These are phyloP conservation scores for Dolomedes plantarius DNA, from an alignment of 2,888 invertebrate species.

Conservation along the genomic window DNA sequence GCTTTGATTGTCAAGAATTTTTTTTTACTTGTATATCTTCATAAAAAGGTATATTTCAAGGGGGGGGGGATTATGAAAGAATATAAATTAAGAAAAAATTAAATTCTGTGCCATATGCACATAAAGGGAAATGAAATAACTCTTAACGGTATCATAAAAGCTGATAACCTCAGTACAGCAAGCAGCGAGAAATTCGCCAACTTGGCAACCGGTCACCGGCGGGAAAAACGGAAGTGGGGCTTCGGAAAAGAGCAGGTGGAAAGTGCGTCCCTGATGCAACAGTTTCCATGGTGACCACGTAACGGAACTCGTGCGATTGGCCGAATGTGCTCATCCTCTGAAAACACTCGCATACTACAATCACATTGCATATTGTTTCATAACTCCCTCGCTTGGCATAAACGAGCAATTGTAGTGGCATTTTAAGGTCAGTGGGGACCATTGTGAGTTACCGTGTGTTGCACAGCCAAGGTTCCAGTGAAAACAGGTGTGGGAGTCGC, in stretches of 20 bases:
- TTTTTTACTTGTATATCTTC: too few species aligned
- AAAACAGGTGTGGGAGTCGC: neutral
- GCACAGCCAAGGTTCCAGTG: neutral
- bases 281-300: neutral
- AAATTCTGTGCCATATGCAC: too few species aligned
- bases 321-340: slow-evolving; percentile 1
- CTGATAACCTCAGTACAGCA: too few species aligned
- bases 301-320: neutral
- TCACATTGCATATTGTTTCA: neutral
- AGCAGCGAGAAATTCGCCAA: neutral
- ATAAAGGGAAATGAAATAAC: too few species aligned
- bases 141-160: too few species aligned
- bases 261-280: slow-evolving; percentile 5
- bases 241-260: slow-evolving; percentile 11
- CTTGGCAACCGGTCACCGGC: neutral
- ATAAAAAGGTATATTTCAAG: too few species aligned
- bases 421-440: slow-evolving; percentile 2
- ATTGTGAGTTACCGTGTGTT: neutral
- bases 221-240: slow-evolving; percentile 14
- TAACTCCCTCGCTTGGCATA: neutral
- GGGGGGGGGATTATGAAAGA: too few species aligned
- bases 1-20: too few species aligned
- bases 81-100: too few species aligned
- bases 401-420: neutral
- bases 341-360: neutral